These are phyloP conservation scores for Melanerpes aurifrons DNA, from an alignment of 2,113 vertebrate species.

Conservation along the genomic window DNA sequence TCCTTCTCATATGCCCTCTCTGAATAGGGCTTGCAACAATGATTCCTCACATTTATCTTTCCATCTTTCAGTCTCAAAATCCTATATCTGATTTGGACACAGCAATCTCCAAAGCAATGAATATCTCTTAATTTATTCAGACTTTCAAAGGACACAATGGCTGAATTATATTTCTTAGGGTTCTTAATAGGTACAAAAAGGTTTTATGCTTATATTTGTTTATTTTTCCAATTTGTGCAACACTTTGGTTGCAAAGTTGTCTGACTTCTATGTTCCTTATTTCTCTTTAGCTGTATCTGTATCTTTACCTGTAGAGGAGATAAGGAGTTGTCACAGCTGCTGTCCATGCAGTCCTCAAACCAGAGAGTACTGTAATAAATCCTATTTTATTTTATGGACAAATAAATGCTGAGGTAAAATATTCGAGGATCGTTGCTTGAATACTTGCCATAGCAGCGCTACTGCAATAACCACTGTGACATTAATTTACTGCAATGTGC, in stretches of 20 bases:
- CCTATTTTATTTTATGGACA: slow-evolving; percentile 88
- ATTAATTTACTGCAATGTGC: slow-evolving; percentile 85
- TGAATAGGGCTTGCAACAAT: not conserved
- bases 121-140: slow-evolving; percentile 40
- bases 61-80: not conserved
- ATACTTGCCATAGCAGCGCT: slow-evolving; percentile 80
- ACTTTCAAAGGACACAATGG: slow-evolving; percentile 25
- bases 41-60: not conserved
- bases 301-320: slow-evolving; percentile 72
- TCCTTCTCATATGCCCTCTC: not conserved
- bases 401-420: slow-evolving; percentile 91
- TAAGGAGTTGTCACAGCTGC: slow-evolving; percentile 77
- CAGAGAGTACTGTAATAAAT: slow-evolving; percentile 82
- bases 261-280: not conserved
- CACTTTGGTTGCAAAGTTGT: not conserved
- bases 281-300: slow-evolving; percentile 3
- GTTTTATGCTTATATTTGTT: not conserved
- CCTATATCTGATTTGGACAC: not conserved
- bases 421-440: slow-evolving; percentile 80
- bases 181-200: not conserved
- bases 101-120: not conserved
- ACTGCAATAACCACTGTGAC: slow-evolving; percentile 82
- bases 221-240: not conserved
- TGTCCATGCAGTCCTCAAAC: slow-evolving; percentile 80
- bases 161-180: not conserved